Evolutionary conservation across 2,113 vertebrate species (phyloP).

Genomic region (Microcebus murinus): DNA sequence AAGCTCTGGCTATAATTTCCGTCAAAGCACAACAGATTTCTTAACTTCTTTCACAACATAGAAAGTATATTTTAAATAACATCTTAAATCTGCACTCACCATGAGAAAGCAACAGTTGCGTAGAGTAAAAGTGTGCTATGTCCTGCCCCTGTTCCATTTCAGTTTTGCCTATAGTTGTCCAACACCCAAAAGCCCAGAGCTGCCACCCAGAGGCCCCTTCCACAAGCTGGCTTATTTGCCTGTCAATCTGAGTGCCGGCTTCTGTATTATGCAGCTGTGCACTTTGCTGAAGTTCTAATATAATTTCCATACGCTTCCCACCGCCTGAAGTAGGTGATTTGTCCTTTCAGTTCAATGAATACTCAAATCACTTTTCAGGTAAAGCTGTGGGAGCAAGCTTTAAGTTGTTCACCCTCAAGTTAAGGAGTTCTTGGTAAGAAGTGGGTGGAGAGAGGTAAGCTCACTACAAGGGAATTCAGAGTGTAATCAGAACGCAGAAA

Average conservation of each 20-base stretch:
- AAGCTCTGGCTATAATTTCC: neutral
- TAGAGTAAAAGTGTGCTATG: slow-evolving; percentile 83
- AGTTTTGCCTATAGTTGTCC: slow-evolving; percentile 87
- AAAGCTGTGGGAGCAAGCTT: slow-evolving; percentile 80
- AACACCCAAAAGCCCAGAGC: slow-evolving; percentile 86
- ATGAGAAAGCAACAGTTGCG: slow-evolving; percentile 86
- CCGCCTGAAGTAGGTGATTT: slow-evolving; percentile 76
- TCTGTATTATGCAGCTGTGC: slow-evolving; percentile 91
- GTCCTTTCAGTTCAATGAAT: slow-evolving; percentile 78
- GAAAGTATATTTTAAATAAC: slow-evolving; percentile 80
- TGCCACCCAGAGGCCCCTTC: slow-evolving; percentile 88
- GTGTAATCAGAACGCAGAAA: slow-evolving; percentile 93
- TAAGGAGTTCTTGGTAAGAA: slow-evolving; percentile 87
- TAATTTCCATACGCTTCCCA: slow-evolving; percentile 82
- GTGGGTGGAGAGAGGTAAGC: slow-evolving; percentile 92
- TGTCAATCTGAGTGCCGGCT: slow-evolving; percentile 88
- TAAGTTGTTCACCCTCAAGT: slow-evolving; percentile 82
- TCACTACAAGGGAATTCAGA: slow-evolving; percentile 91
- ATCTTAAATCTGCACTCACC: slow-evolving; percentile 86
- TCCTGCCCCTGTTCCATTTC: slow-evolving; percentile 85
- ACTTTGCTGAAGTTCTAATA: slow-evolving; percentile 86
- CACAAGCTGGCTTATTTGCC: slow-evolving; percentile 87
- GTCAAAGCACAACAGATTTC: slow-evolving; percentile 33
- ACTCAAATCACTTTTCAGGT: slow-evolving; percentile 80
- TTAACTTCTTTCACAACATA: slow-evolving; percentile 35